These are phyloP conservation scores for Chaetodon trifascialis DNA, from an alignment of 2,113 vertebrate species.

Conservation along the genomic window DNA sequence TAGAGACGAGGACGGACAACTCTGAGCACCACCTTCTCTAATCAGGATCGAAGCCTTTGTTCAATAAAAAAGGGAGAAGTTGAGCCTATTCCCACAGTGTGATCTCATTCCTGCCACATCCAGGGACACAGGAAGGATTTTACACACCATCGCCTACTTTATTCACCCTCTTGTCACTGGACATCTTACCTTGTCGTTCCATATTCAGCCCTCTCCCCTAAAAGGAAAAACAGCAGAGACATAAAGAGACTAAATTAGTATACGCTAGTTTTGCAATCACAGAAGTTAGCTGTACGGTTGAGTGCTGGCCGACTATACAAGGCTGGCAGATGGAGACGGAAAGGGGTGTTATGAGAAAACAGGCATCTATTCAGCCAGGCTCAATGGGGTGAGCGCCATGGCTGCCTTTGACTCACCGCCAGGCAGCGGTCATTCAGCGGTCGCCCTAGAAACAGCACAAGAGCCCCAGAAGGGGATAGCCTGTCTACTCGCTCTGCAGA, in stretches of 20 bases:
- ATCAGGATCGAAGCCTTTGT: slow-evolving; percentile 37
- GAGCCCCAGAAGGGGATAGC: slow-evolving; percentile 70
- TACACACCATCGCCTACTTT: slow-evolving; percentile 48
- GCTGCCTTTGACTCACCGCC: slow-evolving; percentile 75
- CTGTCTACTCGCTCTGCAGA: slow-evolving; percentile 55
- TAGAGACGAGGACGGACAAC: slow-evolving; percentile 13
- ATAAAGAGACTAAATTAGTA: slow-evolving; percentile 59
- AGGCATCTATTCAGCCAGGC: slow-evolving; percentile 72
- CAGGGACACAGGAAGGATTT: slow-evolving; percentile 60
- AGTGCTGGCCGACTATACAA: slow-evolving; percentile 58
- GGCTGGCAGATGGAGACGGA: slow-evolving; percentile 76
- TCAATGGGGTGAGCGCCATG: slow-evolving; percentile 73
- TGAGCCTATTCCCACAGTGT: slow-evolving; percentile 45
- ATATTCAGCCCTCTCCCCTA: slow-evolving; percentile 94
- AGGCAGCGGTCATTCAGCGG: slow-evolving; percentile 78
- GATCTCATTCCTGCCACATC: slow-evolving; percentile 46
- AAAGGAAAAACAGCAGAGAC: slow-evolving; percentile 55
- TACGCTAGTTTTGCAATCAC: slow-evolving; percentile 51
- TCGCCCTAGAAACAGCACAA: slow-evolving; percentile 79
- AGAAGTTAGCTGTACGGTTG: slow-evolving; percentile 60
- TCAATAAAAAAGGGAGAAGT: slow-evolving; percentile 5
- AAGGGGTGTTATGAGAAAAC: slow-evolving; percentile 76
- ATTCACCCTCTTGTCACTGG: slow-evolving; percentile 53
- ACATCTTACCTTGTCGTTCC: slow-evolving; percentile 94
- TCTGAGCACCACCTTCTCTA: slow-evolving; percentile 19